phyloP scores from a whole-genome alignment of 1,140 invertebrate genomes.

The Leptonema lineaticorne region DNA sequence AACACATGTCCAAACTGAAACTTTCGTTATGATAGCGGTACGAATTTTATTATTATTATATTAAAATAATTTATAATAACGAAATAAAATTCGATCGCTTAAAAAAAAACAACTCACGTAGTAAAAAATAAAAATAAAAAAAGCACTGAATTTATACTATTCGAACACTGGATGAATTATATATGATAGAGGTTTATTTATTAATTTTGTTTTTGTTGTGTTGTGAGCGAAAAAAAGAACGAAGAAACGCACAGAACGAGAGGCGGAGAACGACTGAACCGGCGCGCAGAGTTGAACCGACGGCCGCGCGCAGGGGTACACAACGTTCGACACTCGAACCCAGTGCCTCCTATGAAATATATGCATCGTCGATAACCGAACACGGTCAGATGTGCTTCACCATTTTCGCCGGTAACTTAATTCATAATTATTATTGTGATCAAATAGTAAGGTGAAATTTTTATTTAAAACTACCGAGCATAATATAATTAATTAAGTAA shows the following conservation, averaged over 20 bases:
- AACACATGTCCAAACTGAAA: constrained; percentile 2
- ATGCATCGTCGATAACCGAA: too few species aligned
- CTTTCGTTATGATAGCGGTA: neutral
- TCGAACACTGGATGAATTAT: neutral
- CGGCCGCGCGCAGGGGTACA: constrained; percentile 8
- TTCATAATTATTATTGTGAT: too few species aligned
- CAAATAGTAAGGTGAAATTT: too few species aligned
- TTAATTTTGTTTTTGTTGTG: neutral
- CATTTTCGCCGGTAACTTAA: too few species aligned
- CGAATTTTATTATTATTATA: neutral
- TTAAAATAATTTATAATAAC: too few species aligned
- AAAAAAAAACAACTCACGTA: too few species aligned
- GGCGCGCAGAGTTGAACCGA: constrained; percentile 6
- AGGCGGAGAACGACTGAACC: constrained; percentile 20
- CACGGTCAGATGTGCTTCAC: too few species aligned
- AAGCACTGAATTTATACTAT: neutral
- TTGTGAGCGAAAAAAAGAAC: neutral
- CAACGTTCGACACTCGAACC: neutral
- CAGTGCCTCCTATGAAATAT: neutral
- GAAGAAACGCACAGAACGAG: neutral
- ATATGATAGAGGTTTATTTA: neutral
- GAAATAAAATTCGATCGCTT: too few species aligned
- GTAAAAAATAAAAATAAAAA: neutral
- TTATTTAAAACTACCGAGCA: too few species aligned
- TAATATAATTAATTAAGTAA: too few species aligned